These are phyloP conservation scores for Invenusta paracnida DNA, from an alignment of 2,888 invertebrate genomes.

Conservation along the genomic window DNA sequence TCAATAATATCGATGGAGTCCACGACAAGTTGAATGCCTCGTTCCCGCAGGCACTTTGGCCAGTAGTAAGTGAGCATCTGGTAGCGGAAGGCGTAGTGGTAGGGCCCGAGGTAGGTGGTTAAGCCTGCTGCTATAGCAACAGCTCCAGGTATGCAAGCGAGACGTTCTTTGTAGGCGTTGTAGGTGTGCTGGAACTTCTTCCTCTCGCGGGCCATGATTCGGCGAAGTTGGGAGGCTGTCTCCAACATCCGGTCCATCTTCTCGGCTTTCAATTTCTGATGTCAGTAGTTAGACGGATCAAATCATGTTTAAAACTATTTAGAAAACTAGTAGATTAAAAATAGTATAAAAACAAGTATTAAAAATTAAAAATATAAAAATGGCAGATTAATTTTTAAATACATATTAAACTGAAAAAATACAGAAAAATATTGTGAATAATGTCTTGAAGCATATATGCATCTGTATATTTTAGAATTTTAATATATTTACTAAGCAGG, in stretches of 20 bases:
- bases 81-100: conserved; percentile 57
- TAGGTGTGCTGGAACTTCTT: conserved; percentile 56
- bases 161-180: conserved; percentile 50
- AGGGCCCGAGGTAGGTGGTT: conserved; percentile 58
- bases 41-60: conserved; percentile 58
- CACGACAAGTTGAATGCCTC: conserved; percentile 56
- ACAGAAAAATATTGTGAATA: too few species aligned
- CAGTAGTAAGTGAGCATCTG: conserved; percentile 58
- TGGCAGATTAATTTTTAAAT: too few species aligned
- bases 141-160: conserved; percentile 54
- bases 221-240: conserved; percentile 56
- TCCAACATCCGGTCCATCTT: conserved; percentile 58
- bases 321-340: too few species aligned
- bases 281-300: too few species aligned
- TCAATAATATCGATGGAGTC: conserved; percentile 28
- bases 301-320: too few species aligned
- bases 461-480: too few species aligned
- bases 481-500: too few species aligned
- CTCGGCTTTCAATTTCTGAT: conserved; percentile 50
- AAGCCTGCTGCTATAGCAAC: conserved; percentile 57
- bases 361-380: too few species aligned
- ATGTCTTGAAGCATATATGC: too few species aligned
- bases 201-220: conserved; percentile 49
- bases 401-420: too few species aligned
- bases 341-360: too few species aligned